These are phyloP conservation scores for Rotaria macrura DNA, from an alignment of 2,888 invertebrate species.

Conservation along the genomic window DNA sequence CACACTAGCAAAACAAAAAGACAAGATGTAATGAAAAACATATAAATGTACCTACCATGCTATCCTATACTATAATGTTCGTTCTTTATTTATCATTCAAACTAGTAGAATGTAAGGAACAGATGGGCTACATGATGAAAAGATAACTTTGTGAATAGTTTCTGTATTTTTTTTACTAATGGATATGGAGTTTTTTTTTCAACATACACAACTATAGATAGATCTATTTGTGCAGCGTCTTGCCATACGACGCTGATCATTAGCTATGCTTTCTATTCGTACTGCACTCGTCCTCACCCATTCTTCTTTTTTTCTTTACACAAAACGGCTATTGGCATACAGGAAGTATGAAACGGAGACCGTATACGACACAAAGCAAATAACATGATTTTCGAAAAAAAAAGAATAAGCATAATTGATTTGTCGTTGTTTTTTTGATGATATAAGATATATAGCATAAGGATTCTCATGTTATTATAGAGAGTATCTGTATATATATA, in stretches of 20 bases:
- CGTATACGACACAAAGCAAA: background rate
- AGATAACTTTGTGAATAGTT: background rate
- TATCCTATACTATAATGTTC: background rate
- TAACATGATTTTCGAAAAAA: background rate
- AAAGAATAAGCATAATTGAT: slow-evolving; percentile 6
- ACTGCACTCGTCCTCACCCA: background rate
- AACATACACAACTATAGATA: background rate
- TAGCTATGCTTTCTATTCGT: background rate
- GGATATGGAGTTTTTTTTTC: background rate
- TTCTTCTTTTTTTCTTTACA: background rate
- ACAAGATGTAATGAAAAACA: background rate
- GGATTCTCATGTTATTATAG: background rate
- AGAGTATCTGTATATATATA: background rate
- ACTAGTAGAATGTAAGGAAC: background rate
- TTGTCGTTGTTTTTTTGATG: background rate
- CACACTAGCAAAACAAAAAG: background rate
- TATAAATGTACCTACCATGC: background rate
- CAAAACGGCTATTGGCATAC: background rate
- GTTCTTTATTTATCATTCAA: background rate
- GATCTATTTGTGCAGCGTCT: background rate
- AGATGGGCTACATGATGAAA: background rate
- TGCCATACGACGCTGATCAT: background rate
- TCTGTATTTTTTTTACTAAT: background rate
- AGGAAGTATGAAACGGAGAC: background rate
- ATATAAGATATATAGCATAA: background rate